Conservation (phyloP, 2,113 vertebrate species). For the Rhinolophus sinicus region DNA sequence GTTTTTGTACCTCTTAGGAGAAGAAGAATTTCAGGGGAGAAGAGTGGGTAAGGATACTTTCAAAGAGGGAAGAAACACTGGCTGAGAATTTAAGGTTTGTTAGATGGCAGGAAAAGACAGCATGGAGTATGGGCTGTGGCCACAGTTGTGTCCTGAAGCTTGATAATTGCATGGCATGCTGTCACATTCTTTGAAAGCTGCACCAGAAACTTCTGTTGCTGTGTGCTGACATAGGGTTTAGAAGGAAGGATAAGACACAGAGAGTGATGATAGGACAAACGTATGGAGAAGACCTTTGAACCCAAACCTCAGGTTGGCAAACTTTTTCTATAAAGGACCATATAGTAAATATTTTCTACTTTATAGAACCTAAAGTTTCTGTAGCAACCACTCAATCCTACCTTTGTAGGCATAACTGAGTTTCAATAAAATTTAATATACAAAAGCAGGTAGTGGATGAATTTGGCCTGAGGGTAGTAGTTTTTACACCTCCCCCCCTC, state of each 20-base stretch:
- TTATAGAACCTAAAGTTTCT: neutral
- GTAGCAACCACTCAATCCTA: neutral
- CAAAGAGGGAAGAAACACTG: neutral
- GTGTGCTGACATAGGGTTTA: neutral
- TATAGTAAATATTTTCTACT: constrained; percentile 22
- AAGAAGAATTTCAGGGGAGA: neutral
- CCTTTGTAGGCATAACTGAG: neutral
- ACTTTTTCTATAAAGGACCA: neutral
- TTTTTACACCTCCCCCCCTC: neutral
- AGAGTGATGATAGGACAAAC: neutral
- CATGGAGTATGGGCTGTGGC: neutral
- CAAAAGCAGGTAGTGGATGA: neutral
- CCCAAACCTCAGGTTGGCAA: neutral
- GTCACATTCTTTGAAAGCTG: neutral
- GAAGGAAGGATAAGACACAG: neutral
- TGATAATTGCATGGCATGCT: neutral
- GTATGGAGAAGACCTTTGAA: neutral
- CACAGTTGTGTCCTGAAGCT: neutral
- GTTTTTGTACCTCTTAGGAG: neutral
- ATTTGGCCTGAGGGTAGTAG: neutral
- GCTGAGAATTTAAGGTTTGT: neutral
- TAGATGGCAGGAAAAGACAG: neutral
- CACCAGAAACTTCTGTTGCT: neutral
- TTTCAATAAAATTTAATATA: constrained; percentile 32
- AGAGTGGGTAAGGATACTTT: neutral